phyloP scores from a whole-genome alignment of 2,113 vertebrate species.

The Todiramphus chloris region DNA sequence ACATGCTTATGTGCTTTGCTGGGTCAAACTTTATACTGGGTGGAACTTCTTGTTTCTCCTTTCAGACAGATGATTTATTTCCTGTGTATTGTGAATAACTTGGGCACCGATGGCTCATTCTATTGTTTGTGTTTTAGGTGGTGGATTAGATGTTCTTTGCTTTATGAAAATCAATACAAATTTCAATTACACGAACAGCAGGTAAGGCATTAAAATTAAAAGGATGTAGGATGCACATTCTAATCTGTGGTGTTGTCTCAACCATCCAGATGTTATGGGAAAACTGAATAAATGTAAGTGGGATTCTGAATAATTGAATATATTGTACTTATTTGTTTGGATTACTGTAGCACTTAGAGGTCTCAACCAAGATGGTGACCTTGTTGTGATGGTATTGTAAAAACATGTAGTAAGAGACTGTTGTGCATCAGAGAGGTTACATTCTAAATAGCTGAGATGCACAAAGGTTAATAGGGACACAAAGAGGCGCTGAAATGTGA shows the following conservation, averaged over 20 bases:
- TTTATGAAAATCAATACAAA: conserved; percentile 49
- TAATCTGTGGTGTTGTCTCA: conserved; percentile 14
- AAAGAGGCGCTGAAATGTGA: conserved; percentile 70
- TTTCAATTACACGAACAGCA: conserved; percentile 18
- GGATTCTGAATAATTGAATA: conserved; percentile 67
- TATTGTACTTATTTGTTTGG: conserved; percentile 68
- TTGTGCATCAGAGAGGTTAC: conserved; percentile 62
- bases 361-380: conserved; percentile 66
- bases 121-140: background rate
- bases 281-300: conserved; percentile 57
- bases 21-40: background rate
- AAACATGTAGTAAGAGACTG: conserved; percentile 67
- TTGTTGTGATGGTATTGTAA: conserved; percentile 67
- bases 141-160: background rate
- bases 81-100: background rate
- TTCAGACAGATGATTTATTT: conserved; percentile 15
- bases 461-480: conserved; percentile 70
- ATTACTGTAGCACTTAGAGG: conserved; percentile 64
- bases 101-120: background rate
- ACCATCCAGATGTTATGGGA: conserved; percentile 31
- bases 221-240: background rate
- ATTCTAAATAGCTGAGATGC: conserved; percentile 62
- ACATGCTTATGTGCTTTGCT: background rate
- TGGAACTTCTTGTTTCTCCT: conserved; percentile 17
- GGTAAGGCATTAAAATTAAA: conserved; percentile 45